phyloP scores from a whole-genome alignment of 2,113 vertebrate genomes.

The Macrotus californicus region DNA sequence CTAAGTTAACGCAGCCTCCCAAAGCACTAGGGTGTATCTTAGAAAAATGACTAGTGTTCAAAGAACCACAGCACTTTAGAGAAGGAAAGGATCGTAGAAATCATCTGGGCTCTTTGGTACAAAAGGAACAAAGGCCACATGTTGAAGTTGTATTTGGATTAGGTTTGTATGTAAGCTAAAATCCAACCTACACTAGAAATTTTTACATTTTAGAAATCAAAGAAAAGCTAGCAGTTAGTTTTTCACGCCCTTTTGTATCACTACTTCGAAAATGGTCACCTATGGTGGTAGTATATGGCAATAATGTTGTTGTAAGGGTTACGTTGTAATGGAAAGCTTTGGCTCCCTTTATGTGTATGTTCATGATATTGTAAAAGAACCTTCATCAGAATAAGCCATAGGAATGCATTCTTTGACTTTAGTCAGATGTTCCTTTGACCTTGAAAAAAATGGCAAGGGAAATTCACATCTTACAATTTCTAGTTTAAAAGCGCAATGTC shows the following conservation, averaged over 20 bases:
- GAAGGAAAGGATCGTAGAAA: background rate
- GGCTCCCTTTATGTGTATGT: background rate
- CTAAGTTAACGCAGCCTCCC: conserved; percentile 16
- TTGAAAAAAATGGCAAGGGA: conserved; percentile 40
- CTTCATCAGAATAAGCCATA: conserved; percentile 11
- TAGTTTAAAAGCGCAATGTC: conserved; percentile 60
- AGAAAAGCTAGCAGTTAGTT: conserved; percentile 19
- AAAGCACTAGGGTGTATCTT: background rate
- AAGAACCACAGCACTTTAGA: background rate
- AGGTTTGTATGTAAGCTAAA: conserved; percentile 11
- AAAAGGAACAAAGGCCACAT: conserved; percentile 48
- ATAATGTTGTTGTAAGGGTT: background rate
- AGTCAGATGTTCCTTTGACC: conserved; percentile 6
- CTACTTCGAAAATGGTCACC: background rate
- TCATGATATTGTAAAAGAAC: background rate
- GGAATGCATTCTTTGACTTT: conserved; percentile 16
- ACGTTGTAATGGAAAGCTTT: conserved; percentile 25
- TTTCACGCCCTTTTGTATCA: background rate
- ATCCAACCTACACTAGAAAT: conserved; percentile 6
- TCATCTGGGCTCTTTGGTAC: conserved; percentile 53
- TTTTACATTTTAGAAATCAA: conserved; percentile 16
- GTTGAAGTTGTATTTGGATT: background rate
- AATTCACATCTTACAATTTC: conserved; percentile 55
- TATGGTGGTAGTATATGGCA: background rate
- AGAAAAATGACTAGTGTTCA: background rate